Evolutionary conservation across 1,140 invertebrate genomes (phyloP), one percentile per base, ranked within the genome.

Genomic region (Drosophila subobscura): DNA sequence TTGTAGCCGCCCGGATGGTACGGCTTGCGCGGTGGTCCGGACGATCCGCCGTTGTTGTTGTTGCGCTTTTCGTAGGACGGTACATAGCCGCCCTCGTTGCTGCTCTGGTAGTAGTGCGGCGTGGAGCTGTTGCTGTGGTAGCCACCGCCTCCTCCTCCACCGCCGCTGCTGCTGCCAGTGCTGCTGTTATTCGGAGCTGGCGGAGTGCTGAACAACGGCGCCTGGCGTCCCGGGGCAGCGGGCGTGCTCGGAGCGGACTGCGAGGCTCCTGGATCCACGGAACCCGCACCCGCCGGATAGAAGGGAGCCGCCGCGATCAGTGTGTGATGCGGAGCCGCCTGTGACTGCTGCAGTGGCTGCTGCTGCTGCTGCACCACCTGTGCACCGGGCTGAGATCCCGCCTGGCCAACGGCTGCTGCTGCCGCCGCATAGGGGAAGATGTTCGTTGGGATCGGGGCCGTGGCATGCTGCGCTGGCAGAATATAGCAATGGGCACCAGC

Each of bases 211-310:
- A 91, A 91, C 45, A 91, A 42, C 14, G 91, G 89, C 4, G 89
- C 89, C 65, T 91, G 91, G 0, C 89, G 67, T 2, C 78, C 83
- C 1, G 84, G 84, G 16, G 75, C 58, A 1, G 68, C 68, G 40
- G 91, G 91, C 16, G 91, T 91, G 22, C 89, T 91, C 0, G 91
- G 90, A 5, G 91, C 89, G 8, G 91, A 91, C 47, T 91, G 91
- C 1, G 90, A 84, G 12, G 72, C 73, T 5, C 52, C 50, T 5
- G 27, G 58, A 52, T 72, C 75, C 54, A 79, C 67, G 12, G 40
- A 33, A 5, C 77, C 76, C 7, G 64, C 68, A n/a, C 63, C 50
- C 4, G 79, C 64, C 10, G 79, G 12, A 23, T 91, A 91, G 46
- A 91, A 85, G 7, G 90, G 89, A 10, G 71, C 51, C 3, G 83